Base-by-base conservation (phyloP, 2,113 vertebrate genomes). In the Corythoichthys haematopterus region DNA sequence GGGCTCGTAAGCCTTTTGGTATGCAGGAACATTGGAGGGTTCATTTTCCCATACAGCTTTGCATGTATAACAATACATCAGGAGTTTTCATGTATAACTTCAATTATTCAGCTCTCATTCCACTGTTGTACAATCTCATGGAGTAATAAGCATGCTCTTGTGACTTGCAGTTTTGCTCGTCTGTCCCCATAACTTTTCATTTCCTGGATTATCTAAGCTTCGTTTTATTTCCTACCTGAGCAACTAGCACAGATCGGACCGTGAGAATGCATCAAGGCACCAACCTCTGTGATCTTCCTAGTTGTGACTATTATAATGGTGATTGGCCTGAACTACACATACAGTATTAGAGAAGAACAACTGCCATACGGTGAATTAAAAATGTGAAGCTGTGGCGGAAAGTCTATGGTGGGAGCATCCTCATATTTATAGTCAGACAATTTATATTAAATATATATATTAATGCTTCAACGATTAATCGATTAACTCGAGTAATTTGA, bases 191-290 rank as follows among this genome's bases (percentile, higher is more conserved):
- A 66, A 66, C 55, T 67, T 81, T 77, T 88, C 76, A 85, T 87
- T 88, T 85, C 85, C 83, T 85, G 79, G 60, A 84, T 77, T 73
- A 82, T 64, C 68, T 35, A 20, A 35, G 59, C 65, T 83, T 80
- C 45, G 20, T 48, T 79, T 82, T 53, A 65, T 72, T 78, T 81
- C 65, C 50, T 50, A 69, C 69, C 48, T 35, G 56, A 68, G 78
- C 62, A 66, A 65, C 59, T 20, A 69, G 16, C 43, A 13, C 68
- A 62, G 14, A 63, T 62, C 46, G 47, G 57, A 68, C 57, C 43
- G 64, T 66, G 74, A 81, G 76, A 83, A 79, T 76, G 56, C 55
- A 55, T 68, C 68, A 64, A 52, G 52, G 53, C 71, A 53, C 37
- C 66, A 55, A 55, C 36, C 57, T 20, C n/a, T 45, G 5, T 28